Evolutionary conservation across 2,797 vertebrate genomes (phyloP), one percentile per base, ranked within the genome.

Genomic region (Bufotes viridis): DNA sequence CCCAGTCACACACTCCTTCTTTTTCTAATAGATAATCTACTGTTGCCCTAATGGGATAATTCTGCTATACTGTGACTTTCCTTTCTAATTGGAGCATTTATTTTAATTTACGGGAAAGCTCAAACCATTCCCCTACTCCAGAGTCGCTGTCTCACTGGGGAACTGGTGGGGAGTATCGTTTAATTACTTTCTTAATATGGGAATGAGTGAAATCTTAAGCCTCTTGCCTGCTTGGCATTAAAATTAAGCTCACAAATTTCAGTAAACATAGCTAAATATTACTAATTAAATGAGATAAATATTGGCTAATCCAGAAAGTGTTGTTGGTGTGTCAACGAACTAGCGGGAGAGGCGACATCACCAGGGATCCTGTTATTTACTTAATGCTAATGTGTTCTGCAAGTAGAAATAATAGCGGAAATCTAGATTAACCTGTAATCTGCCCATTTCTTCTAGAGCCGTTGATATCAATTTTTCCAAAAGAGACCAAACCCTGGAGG

Each of bases 221-320:
- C 53, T 67, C 61, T 10, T 10, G 15, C 61, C 81, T 51, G 81
- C 0, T 20, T n/a, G 12, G 60, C 67, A 83, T 70, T 83, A 83
- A 69, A 83, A 70, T 34, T 72, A 69, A 83, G 81, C 65, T 72
- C 63, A 83, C 65, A 83, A 51, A 70, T 57, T 69, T 70, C 63
- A 83, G 67, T 83, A 72, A 83, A 70, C 81, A 83, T 55, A 83
- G 17, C 67, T 83, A 83, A 83, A 83, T 83, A 83, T 70, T 83
- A 53, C 81, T 83, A 70, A 83, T 83, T 83, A 83, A 83, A 83
- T 72, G 49, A 83, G 81, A 70, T 83, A 72, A 83, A 83, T 69
- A 83, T 83, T 83, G 65, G 49, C 81, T 83, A 83, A 83, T 24
- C 51, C 51, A 53, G 65, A 29, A 55, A 34, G 72, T 69, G 15